phyloP scores from a whole-genome alignment of 2,888 invertebrate species.

The Liopterus haemorrhoidalis region DNA sequence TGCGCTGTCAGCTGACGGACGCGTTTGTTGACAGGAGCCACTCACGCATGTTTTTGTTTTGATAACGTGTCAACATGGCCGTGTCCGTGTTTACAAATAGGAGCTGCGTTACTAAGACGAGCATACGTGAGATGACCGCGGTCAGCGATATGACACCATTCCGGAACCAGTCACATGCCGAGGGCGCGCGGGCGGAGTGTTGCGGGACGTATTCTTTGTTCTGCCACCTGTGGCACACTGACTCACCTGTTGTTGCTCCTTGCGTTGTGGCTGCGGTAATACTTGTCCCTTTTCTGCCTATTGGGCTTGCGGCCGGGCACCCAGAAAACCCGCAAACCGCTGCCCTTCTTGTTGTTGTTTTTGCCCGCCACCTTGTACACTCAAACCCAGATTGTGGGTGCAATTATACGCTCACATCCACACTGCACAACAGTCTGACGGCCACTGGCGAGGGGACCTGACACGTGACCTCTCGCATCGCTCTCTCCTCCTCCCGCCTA shows the following conservation, averaged over 20 bases:
- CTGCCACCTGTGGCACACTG: too few species aligned
- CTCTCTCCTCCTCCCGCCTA: not conserved
- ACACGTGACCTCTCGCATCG: not conserved
- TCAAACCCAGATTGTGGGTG: slow-evolving; percentile 17
- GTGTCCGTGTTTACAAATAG: too few species aligned
- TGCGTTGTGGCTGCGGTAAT: slow-evolving; percentile 21
- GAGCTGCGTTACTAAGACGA: too few species aligned
- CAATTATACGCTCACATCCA: not conserved
- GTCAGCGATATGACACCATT: slow-evolving; percentile 12
- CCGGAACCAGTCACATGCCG: not conserved
- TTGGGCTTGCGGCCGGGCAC: slow-evolving; percentile 23
- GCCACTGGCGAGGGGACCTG: not conserved
- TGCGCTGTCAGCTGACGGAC: too few species aligned
- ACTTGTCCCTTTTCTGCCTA: slow-evolving; percentile 26
- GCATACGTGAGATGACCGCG: slow-evolving; percentile 2
- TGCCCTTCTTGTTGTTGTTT: slow-evolving; percentile 24
- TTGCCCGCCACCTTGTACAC: slow-evolving; percentile 29
- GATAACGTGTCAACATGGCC: too few species aligned
- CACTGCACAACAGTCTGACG: not conserved
- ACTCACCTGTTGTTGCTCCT: too few species aligned
- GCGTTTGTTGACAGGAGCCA: too few species aligned
- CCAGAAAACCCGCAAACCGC: slow-evolving; percentile 26
- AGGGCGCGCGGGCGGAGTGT: slow-evolving; percentile 5
- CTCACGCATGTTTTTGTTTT: too few species aligned
- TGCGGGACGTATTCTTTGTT: slow-evolving; percentile 13